Evolutionary conservation across 1,140 invertebrate species (phyloP), one percentile per base, ranked within the genome.

Genomic region (Diabrotica virgifera): DNA sequence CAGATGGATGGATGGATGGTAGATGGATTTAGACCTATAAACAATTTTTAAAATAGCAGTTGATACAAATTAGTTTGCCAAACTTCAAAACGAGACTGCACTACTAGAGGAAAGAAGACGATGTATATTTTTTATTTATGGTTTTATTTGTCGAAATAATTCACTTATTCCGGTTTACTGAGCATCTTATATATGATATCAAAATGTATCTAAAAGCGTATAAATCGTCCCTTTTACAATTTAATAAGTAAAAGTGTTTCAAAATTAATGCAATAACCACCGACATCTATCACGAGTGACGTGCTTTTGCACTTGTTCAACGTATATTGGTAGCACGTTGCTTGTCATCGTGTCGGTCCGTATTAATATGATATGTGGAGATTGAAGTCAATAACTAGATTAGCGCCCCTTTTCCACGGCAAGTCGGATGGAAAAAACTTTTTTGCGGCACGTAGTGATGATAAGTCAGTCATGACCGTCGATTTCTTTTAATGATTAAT

Each of bases 211-310:
- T 24, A 24, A 24, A 24, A 24, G 24, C 24, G 24, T 2, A 24
- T 24, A 24, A 24, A 24, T 24, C 24, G n/a, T 24, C 24, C 24
- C 24, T 24, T 24, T 59, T 66, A 63, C 66, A 69, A 69, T 69
- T 69, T 65, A 64, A 69, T 69, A 69, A 69, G 68, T 69, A 69
- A 66, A 69, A 46, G 68, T 69, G 68, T 66, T 64, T 59, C 52
- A 62, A 69, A 66, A 69, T 69, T 69, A 69, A 69, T 69, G 64
- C 66, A 50, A 69, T 69, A 66, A 63, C 62, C 63, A 62, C 50
- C 59, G 68, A 66, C 68, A 69, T 66, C 62, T 66, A 66, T 69
- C 64, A 66, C 37, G 58, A 66, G 11, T 66, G 63, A 69, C 67
- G 59, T 57, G 59, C 67, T 69, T 69, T 62, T 63, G 56, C 59